Conservation (phyloP, 1,140 invertebrate species). For the Drosophila punjabiensis region DNA sequence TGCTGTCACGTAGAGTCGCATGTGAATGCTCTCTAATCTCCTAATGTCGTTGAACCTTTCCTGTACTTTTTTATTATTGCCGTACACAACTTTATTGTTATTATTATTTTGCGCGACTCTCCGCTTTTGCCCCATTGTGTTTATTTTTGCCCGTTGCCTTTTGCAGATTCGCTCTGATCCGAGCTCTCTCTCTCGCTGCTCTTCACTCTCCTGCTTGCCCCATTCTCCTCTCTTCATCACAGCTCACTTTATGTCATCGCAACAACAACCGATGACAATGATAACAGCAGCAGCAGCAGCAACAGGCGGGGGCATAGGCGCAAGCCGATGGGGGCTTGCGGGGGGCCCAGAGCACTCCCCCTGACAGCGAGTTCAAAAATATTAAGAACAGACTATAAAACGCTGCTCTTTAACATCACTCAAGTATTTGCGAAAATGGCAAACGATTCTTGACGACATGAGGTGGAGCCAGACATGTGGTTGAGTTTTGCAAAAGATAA, state of each 20-base stretch:
- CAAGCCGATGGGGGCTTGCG: not conserved
- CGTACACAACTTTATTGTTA: constrained; percentile 73
- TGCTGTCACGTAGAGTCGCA: constrained; percentile 41
- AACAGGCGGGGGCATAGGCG: constrained; percentile 15
- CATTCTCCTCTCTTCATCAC: constrained; percentile 1
- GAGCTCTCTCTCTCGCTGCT: not conserved
- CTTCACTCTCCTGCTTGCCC: constrained; percentile 1
- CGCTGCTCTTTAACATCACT: constrained; percentile 3
- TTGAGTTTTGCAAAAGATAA: too few relatives aligned
- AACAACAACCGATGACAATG: constrained; percentile 72
- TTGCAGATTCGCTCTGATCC: constrained; percentile 46
- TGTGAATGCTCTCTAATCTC: constrained; percentile 76
- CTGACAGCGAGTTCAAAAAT: constrained; percentile 8
- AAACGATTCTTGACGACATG: not conserved
- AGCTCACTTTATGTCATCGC: constrained; percentile 69
- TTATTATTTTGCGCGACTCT: constrained; percentile 66
- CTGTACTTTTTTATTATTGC: constrained; percentile 52
- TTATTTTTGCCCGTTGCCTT: constrained; percentile 25
- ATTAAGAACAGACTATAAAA: not conserved
- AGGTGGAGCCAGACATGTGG: not conserved
- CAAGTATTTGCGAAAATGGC: constrained; percentile 1
- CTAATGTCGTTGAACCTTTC: constrained; percentile 77
- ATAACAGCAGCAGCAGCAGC: constrained; percentile 66
- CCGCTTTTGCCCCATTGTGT: constrained; percentile 55
- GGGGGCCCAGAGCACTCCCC: not conserved